These are phyloP conservation scores for Chrysolina haemoptera DNA, from an alignment of 2,888 invertebrate species.

Conservation along the genomic window DNA sequence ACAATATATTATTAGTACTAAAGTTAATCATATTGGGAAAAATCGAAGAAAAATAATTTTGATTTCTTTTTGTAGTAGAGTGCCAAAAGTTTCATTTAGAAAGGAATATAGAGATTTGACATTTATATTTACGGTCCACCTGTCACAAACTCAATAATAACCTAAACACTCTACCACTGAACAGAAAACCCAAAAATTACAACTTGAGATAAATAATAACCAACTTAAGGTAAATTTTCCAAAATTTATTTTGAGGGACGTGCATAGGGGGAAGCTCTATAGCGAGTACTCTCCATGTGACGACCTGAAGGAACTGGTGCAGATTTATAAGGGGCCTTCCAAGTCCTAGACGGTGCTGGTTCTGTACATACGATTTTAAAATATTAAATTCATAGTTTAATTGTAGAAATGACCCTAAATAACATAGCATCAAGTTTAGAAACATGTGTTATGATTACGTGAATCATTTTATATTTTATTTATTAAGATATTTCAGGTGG, in stretches of 20 bases:
- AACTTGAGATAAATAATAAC: not conserved
- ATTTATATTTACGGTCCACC: too few relatives aligned
- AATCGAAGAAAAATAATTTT: not conserved
- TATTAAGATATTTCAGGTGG: not conserved
- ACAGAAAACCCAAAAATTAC: not conserved
- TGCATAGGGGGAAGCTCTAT: slow-evolving; percentile 74
- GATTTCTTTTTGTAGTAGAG: slow-evolving; percentile 3
- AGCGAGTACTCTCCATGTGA: slow-evolving; percentile 70
- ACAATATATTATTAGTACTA: slow-evolving; percentile 7
- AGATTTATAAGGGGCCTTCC: slow-evolving; percentile 72
- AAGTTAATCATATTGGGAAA: not conserved
- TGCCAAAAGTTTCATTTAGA: not conserved
- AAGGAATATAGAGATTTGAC: too few relatives aligned
- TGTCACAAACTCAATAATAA: too few relatives aligned
- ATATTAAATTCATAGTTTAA: slow-evolving; percentile 16
- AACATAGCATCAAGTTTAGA: not conserved
- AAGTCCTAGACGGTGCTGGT: slow-evolving; percentile 70
- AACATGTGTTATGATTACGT: not conserved
- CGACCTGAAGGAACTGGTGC: slow-evolving; percentile 54
- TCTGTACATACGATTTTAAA: slow-evolving; percentile 48
- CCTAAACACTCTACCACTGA: not conserved
- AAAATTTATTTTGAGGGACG: slow-evolving; percentile 72
- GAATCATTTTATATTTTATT: not conserved
- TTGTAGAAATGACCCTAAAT: slow-evolving; percentile 9
- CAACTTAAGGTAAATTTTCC: not conserved